These are phyloP conservation scores for Cheilinus undulatus DNA, from an alignment of 2,113 vertebrate species.

Conservation along the genomic window DNA sequence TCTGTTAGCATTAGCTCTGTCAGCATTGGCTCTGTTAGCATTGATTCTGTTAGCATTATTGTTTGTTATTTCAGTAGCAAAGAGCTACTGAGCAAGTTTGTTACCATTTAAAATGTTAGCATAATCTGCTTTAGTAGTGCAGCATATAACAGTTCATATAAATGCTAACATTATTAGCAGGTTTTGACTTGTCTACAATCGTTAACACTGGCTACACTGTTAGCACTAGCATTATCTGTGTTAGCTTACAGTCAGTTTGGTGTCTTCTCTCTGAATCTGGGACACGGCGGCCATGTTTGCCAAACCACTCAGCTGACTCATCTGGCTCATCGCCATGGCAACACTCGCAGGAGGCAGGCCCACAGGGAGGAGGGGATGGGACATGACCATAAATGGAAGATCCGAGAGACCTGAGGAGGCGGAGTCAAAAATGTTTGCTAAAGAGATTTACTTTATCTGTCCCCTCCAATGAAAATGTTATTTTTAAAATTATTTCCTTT, in stretches of 20 bases:
- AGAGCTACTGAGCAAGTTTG: too few species aligned
- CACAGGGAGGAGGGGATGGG: conserved; percentile 92
- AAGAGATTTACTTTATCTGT: too few species aligned
- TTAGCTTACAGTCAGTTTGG: conserved; percentile 83
- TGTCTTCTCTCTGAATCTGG: conserved; percentile 87
- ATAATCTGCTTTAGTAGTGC: not conserved
- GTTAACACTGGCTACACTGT: not conserved
- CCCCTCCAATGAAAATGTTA: too few species aligned
- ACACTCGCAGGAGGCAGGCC: conserved; percentile 93
- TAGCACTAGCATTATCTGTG: not conserved
- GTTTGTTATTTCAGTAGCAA: too few species aligned
- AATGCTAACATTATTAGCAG: not conserved
- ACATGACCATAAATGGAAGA: conserved; percentile 95
- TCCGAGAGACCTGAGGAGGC: conserved; percentile 69
- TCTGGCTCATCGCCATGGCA: conserved; percentile 96
- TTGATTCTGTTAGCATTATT: not conserved
- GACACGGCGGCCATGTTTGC: conserved; percentile 91
- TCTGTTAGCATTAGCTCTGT: not conserved
- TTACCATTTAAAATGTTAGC: not conserved
- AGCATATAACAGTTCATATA: not conserved
- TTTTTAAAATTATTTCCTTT: too few species aligned
- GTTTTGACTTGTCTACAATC: not conserved
- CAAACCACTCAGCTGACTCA: conserved; percentile 94
- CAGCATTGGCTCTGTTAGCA: not conserved
- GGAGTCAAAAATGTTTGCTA: too few species aligned